These are phyloP conservation scores for Anguilla anguilla DNA, from an alignment of 2,797 vertebrate genomes.

Conservation along the genomic window DNA sequence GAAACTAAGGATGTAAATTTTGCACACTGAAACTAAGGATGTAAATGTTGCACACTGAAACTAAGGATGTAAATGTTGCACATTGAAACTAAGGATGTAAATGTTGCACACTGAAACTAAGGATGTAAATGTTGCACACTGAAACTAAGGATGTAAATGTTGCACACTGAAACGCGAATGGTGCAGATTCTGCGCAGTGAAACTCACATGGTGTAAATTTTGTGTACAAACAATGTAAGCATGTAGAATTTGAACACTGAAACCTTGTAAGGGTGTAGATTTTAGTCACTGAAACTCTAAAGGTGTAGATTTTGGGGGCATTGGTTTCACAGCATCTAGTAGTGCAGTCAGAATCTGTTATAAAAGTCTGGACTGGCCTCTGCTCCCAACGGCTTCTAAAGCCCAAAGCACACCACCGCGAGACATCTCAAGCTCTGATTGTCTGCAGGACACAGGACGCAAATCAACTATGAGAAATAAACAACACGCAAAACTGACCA, in stretches of 20 bases:
- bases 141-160: too few relatives aligned
- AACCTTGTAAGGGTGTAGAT: neutral
- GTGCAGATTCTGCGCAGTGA: neutral
- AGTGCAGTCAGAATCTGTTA: neutral
- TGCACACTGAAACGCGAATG: neutral
- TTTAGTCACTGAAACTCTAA: neutral
- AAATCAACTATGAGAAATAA: slow-evolving; percentile 15
- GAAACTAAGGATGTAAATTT: too few relatives aligned
- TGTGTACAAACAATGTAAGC: neutral
- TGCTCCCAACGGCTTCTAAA: neutral
- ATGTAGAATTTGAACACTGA: neutral
- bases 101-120: neutral
- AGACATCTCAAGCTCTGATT: slow-evolving; percentile 40
- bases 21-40: neutral
- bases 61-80: neutral
- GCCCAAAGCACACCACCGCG: slow-evolving; percentile 1
- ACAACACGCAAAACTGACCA: slow-evolving; percentile 24
- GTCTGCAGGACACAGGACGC: slow-evolving; percentile 35
- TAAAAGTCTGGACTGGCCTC: neutral
- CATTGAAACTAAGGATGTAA: neutral
- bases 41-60: neutral
- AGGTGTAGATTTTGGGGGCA: neutral
- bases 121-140: too few relatives aligned
- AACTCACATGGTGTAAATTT: neutral
- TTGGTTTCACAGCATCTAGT: neutral